These are phyloP conservation scores for Triplophysa rosa DNA, from an alignment of 2,113 vertebrate genomes.

Conservation along the genomic window DNA sequence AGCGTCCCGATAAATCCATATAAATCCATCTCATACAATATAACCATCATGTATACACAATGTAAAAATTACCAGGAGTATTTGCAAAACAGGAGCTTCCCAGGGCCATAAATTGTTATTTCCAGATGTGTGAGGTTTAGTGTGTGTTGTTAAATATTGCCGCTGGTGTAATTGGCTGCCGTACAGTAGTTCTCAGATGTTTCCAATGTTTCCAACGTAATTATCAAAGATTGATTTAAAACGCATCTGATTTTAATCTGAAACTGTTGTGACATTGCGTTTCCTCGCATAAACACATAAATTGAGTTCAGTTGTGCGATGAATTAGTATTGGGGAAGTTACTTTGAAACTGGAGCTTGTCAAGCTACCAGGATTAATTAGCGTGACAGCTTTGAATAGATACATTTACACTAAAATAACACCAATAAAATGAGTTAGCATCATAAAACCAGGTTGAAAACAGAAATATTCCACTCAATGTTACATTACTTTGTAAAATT, in stretches of 20 bases:
- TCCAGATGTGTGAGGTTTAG: not conserved
- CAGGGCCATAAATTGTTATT: not conserved
- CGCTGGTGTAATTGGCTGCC: not conserved
- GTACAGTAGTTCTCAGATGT: not conserved
- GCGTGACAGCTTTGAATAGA: too few species aligned
- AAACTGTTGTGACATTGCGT: not conserved
- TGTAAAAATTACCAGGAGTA: slow-evolving; percentile 21
- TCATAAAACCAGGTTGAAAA: too few species aligned
- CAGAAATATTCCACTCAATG: too few species aligned
- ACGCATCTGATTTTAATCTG: not conserved
- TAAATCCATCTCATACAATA: slow-evolving; percentile 34
- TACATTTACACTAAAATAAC: too few species aligned
- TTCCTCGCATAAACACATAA: not conserved
- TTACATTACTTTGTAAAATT: too few species aligned
- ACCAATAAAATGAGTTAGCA: too few species aligned
- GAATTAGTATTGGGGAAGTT: too few species aligned
- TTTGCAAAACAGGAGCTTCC: not conserved
- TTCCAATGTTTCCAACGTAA: not conserved
- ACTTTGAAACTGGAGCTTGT: too few species aligned
- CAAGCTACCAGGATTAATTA: too few species aligned
- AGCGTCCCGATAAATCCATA: slow-evolving; percentile 38
- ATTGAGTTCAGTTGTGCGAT: not conserved
- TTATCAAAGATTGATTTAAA: not conserved
- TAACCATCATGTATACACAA: slow-evolving; percentile 35
- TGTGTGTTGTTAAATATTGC: not conserved